Percentiles rank a stretch among this genome's conserved stretches.
phyloP scores from a whole-genome alignment of 2,113 vertebrate genomes.

The Campylomormyrus tamandua region DNA sequence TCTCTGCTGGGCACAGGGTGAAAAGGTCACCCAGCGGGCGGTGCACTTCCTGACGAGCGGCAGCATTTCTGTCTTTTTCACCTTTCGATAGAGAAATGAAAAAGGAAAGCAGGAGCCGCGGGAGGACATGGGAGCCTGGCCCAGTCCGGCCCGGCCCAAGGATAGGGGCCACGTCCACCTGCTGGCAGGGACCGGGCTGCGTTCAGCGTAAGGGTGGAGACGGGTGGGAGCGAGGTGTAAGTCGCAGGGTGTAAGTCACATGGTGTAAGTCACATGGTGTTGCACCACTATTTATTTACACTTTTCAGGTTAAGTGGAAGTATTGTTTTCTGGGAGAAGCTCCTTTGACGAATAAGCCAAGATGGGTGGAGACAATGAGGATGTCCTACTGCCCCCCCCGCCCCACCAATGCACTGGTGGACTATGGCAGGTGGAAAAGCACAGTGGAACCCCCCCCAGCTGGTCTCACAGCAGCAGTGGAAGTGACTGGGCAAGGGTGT shows the following conservation, averaged over 20 bases:
- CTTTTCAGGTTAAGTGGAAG: neutral
- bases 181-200: neutral
- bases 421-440: neutral
- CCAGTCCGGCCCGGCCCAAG: neutral
- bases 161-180: neutral
- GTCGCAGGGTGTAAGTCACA: neutral
- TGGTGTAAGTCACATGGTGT: neutral
- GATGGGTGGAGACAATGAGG: neutral
- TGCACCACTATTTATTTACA: neutral
- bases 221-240: neutral
- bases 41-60: constrained; percentile 18
- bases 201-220: neutral
- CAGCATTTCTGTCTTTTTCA: neutral
- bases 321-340: neutral
- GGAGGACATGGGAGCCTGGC: neutral
- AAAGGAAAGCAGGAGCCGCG: neutral
- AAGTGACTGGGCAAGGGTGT: constrained; percentile 22
- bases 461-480: neutral
- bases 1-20: constrained; percentile 25
- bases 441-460: neutral
- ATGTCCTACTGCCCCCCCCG: neutral
- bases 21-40: constrained; percentile 15
- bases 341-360: neutral
- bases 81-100: neutral
- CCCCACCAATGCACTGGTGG: neutral